A percentile compares a stretch with the other conserved stretches of the same genome.
phyloP scores from a whole-genome alignment of 2,888 invertebrate genomes.

The Gortyna flavago region DNA sequence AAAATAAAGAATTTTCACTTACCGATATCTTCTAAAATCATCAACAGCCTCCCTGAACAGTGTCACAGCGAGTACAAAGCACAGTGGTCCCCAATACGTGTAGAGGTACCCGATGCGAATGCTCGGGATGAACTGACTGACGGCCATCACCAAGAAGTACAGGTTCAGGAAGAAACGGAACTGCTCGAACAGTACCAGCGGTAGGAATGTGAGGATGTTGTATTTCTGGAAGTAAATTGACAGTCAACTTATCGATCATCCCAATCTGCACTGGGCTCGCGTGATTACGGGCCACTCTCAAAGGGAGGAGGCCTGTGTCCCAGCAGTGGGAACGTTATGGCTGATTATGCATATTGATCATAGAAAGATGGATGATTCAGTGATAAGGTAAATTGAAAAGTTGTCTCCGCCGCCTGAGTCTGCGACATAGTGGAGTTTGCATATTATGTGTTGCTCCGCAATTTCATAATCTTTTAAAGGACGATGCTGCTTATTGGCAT shows the following conservation, averaged over 20 bases:
- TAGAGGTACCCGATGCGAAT: slow-evolving; percentile 99
- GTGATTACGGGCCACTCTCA: background rate
- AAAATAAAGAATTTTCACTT: slow-evolving; percentile 8
- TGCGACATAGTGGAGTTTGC: background rate
- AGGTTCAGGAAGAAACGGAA: slow-evolving; percentile 99
- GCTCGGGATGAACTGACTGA: slow-evolving; percentile 99
- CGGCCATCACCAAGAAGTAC: slow-evolving; percentile 99
- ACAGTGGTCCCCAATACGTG: slow-evolving; percentile 99
- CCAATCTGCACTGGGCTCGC: background rate
- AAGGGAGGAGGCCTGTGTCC: background rate
- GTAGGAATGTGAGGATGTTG: slow-evolving; percentile 97
- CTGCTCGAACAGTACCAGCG: slow-evolving; percentile 98
- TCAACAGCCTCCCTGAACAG: slow-evolving; percentile 99
- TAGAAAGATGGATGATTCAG: background rate
- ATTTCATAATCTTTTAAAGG: background rate
- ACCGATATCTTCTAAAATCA: slow-evolving; percentile 96
- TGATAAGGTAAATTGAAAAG: background rate
- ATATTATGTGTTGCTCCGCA: too few species aligned
- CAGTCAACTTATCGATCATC: background rate
- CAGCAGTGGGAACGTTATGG: background rate
- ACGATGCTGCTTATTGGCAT: background rate
- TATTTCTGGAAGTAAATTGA: slow-evolving; percentile 94
- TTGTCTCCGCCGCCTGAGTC: background rate
- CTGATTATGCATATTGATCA: background rate
- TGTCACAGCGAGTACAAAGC: slow-evolving; percentile 98